Conservation (phyloP, 2,888 invertebrate species). For the Minunthozetes semirufus region DNA sequence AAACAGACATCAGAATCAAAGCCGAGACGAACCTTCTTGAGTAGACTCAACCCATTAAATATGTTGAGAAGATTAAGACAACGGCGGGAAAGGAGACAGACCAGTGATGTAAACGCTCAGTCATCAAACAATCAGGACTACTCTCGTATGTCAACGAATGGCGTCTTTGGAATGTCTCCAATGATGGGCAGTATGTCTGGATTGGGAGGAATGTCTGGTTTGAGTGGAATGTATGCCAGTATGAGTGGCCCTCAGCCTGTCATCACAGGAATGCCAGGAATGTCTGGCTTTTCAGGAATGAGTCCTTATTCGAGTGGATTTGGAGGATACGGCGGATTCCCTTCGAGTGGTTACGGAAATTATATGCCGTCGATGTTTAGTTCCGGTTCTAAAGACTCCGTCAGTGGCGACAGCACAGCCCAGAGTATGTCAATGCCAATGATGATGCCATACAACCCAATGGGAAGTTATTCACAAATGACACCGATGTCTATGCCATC, state of each 20-base stretch:
- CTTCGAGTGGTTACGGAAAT: neutral
- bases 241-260: constrained; percentile 27
- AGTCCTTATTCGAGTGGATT: constrained; percentile 25
- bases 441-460: constrained; percentile 33
- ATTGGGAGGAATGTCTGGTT: constrained; percentile 34
- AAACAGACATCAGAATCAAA: constrained; percentile 34
- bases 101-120: neutral
- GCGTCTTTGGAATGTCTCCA: constrained; percentile 26
- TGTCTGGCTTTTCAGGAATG: constrained; percentile 3
- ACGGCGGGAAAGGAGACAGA: constrained; percentile 35
- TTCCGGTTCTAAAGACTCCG: neutral
- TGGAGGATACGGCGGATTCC: neutral
- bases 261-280: neutral
- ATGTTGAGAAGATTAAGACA: constrained; percentile 37
- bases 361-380: constrained; percentile 5
- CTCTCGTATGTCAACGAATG: neutral
- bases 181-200: constrained; percentile 19
- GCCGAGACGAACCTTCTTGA: constrained; percentile 35
- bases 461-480: constrained; percentile 21
- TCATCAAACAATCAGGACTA: neutral
- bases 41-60: constrained; percentile 38
- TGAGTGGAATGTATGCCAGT: constrained; percentile 30
- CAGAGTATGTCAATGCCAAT: constrained; percentile 32
- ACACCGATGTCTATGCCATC: neutral
- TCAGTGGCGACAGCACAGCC: neutral